Conservation (phyloP, 2,113 vertebrate genomes). For the Pterocles orientalis region DNA sequence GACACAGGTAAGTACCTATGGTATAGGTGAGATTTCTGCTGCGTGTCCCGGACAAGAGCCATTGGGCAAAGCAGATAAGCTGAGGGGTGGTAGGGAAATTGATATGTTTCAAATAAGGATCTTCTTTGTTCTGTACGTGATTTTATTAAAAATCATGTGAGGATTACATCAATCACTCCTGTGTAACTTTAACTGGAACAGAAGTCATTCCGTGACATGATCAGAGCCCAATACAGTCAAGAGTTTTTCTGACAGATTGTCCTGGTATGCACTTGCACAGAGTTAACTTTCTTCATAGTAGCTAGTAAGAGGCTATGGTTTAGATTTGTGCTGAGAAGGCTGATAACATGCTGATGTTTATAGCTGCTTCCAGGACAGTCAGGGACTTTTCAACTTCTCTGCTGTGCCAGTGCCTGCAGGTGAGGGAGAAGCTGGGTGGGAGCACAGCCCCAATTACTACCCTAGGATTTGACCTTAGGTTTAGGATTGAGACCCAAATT, state of each 20-base stretch:
- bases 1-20: neutral
- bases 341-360: no score
- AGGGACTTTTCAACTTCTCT: no score
- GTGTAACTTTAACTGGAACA: neutral
- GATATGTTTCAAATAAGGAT: neutral
- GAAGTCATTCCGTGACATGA: neutral
- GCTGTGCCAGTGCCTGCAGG: no score
- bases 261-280: no score
- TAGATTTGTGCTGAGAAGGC: no score
- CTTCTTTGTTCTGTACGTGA: neutral
- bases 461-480: no score
- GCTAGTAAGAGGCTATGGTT: no score
- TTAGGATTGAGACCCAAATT: no score
- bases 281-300: no score
- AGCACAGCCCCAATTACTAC: no score
- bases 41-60: neutral
- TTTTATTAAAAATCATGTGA: neutral
- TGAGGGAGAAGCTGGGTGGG: no score
- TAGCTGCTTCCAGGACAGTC: no score
- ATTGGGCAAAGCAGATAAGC: neutral
- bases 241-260: neutral
- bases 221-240: neutral
- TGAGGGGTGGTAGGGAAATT: rapidly evolving
- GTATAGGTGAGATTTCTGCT: neutral
- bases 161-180: neutral